phyloP scores from a whole-genome alignment of 1,140 invertebrate species.

The Zaprionus africanus region DNA sequence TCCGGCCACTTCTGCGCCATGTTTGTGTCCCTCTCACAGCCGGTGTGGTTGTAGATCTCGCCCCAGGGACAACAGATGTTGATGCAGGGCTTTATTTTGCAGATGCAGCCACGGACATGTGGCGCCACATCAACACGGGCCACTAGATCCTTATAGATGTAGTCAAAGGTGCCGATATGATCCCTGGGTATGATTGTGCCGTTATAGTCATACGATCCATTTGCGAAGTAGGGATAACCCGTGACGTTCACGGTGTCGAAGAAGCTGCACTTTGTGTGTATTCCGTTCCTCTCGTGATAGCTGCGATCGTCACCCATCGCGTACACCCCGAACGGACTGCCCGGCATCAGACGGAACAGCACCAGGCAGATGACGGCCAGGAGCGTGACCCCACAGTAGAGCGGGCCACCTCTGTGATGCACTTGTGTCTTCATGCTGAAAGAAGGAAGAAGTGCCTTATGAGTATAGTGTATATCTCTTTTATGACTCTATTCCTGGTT shows the following conservation, averaged over 20 bases:
- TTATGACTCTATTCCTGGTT: no score
- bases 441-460: neutral
- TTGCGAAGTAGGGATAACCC: constrained; percentile 48
- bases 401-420: constrained; percentile 48
- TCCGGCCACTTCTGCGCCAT: constrained; percentile 54
- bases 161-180: constrained; percentile 69
- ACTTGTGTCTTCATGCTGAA: constrained; percentile 51
- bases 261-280: constrained; percentile 72
- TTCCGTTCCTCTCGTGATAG: constrained; percentile 67
- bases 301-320: constrained; percentile 44
- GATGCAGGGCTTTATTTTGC: constrained; percentile 76
- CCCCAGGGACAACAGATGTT: constrained; percentile 81
- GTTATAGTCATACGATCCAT: constrained; percentile 73
- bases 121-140: constrained; percentile 59
- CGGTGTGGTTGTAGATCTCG: constrained; percentile 33
- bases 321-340: constrained; percentile 54
- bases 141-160: constrained; percentile 64
- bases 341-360: constrained; percentile 59
- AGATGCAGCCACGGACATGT: constrained; percentile 73
- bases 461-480: neutral
- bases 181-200: constrained; percentile 68
- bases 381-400: constrained; percentile 63
- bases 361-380: constrained; percentile 53
- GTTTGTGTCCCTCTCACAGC: constrained; percentile 47
- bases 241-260: constrained; percentile 79